Evolutionary conservation across 2,888 invertebrate genomes (phyloP), one percentile per base, ranked within the genome.

Genomic region (Cephalotes varians): DNA sequence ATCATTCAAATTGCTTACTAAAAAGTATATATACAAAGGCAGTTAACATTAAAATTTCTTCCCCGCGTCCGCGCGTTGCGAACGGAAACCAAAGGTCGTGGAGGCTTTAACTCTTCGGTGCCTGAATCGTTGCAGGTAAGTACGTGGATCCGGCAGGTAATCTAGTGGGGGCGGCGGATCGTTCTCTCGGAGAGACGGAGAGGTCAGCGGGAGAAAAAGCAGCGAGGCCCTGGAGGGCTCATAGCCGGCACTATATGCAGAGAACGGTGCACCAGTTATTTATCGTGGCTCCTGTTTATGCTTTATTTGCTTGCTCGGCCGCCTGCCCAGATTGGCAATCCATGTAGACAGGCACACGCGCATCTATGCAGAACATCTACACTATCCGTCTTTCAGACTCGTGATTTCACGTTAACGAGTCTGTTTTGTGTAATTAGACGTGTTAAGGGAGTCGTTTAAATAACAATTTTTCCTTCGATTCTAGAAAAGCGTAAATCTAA

Each of bases 271-370:
- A 90, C 90, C 88, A 90, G 90, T 93, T 93, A 93, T 93, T 93
- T 92, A 93, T 92, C 82, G 91, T 89, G 87, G 92, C 91, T 91
- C 92, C 92, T 90, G 92, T 92, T 91, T 90, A 89, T 92, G 91
- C 90, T 92, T 93, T 92, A 91, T 92, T 91, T 87, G 91, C 90
- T 64, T 4, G 62, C 21, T 37, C 40, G 40, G 73, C 86, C 65
- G 86, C 58, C 69, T 77, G 80, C 76, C 76, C 76, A 65, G 83
- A 84, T 82, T 72, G 82, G 82, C 88, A 81, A 54, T 83, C 65
- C 81, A 74, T 82, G 89, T 85, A 85, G 86, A 80, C 72, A 31
- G 15, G 76, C 82, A 80, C 60, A 49, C 34, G 54, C 25, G 54
- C 28, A 25, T 65, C 44, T 37, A 65, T n/a, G 56, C 56, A 15